phyloP scores from a whole-genome alignment of 1,140 invertebrate species.

The Sarcophaga peregrina region DNA sequence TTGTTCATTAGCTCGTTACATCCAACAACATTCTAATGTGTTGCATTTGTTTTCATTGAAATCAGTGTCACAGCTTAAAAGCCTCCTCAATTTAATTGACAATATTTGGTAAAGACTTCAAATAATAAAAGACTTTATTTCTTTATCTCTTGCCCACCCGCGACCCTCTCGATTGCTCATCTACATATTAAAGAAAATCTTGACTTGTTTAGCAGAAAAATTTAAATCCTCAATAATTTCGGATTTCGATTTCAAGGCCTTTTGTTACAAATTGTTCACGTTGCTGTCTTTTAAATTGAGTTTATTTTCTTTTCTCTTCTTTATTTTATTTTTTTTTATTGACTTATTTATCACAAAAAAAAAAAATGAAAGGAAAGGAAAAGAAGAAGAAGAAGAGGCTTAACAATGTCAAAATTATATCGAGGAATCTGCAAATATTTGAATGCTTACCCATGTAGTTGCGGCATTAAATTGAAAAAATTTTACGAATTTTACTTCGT shows the following conservation, averaged over 20 bases:
- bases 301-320: too few relatives aligned
- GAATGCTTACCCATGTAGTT: background rate
- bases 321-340: background rate
- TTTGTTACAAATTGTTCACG: background rate
- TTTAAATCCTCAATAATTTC: background rate
- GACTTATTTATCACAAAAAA: background rate
- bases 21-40: background rate
- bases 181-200: background rate
- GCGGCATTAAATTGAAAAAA: background rate
- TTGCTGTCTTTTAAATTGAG: background rate
- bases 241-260: background rate
- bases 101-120: background rate
- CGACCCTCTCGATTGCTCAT: too few relatives aligned
- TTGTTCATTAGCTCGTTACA: background rate
- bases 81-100: slow-evolving; percentile 30
- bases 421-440: background rate
- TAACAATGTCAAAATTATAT: slow-evolving; percentile 12
- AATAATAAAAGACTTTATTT: slow-evolving; percentile 4
- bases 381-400: background rate
- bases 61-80: background rate
- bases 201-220: background rate
- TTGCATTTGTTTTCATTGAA: slow-evolving; percentile 1
- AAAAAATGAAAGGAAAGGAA: too few relatives aligned
- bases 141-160: too few relatives aligned
- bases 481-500: too few relatives aligned